Evolutionary conservation across 1,140 invertebrate genomes (phyloP), one percentile per base, ranked within the genome.

Genomic region (Scaptodrosophila lebanonensis): DNA sequence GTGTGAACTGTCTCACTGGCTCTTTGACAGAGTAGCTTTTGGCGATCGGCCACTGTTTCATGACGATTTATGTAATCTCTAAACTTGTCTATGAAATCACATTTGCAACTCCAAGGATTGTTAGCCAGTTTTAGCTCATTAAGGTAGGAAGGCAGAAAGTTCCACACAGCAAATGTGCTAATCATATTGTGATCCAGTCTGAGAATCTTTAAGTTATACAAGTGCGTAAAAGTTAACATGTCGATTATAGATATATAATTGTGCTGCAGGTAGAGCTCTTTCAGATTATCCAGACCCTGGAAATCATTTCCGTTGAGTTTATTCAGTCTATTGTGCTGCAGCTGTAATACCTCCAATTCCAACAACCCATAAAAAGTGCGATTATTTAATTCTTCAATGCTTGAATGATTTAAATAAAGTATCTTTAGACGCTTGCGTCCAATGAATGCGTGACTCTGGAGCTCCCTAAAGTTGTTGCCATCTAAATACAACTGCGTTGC

Each of bases 91-190:
- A 93, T 90, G 77, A 94, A 95, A 61, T 93, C 92, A 88, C 96
- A 97, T 50, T 95, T 92, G 86, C 96, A 97, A 18, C 92, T 93
- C 95, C 95, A 97, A 2, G 93, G 93, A 86, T 97, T 97, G 3
- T 89, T 90, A 0, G 93, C 90, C 20, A 97, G 85, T 0, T 90
- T 91, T 47, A 96, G 85, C 69, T 92, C 91, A 16, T 88, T 91
- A 32, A 97, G 88, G 3, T 90, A 88, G 0, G 89, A 87, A 45
- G 91, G 91, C 66, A 95, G 87, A 64, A 92, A 90, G 25, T 86
- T 83, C 94, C 94, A 96, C 5, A 96, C 90, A 15, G 93, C 89
- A 65, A 95, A 92, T 4, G 89, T 91, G 11, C 89, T 90, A 18
- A 97, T 88, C 43, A 90, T 88, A 86, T 97, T 97, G 77, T 93